Percentiles rank a stretch among this genome's conserved stretches.
These are phyloP conservation scores for Ageneiosus marmoratus DNA, from an alignment of 2,113 vertebrate genomes.

Conservation along the genomic window DNA sequence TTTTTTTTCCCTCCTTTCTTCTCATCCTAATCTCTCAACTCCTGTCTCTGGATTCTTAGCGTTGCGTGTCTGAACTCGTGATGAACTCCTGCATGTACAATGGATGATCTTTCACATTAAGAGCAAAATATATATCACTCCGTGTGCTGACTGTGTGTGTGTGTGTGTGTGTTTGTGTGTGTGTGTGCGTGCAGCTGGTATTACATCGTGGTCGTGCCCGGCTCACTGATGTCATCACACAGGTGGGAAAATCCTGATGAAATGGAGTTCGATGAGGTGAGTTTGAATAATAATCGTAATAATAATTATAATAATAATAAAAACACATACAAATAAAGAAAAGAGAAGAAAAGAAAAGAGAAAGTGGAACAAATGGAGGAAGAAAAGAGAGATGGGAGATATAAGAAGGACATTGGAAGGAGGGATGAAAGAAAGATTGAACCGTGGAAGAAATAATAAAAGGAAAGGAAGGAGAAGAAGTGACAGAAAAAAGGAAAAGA, in stretches of 20 bases:
- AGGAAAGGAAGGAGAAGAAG: background rate
- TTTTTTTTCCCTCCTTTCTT: slow-evolving; percentile 21
- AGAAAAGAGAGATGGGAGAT: background rate
- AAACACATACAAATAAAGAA: background rate
- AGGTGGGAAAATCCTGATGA: slow-evolving; percentile 85
- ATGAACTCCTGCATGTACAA: no score
- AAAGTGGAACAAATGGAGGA: background rate
- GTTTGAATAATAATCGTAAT: background rate
- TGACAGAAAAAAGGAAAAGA: background rate
- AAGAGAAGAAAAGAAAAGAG: background rate
- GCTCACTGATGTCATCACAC: slow-evolving; percentile 60
- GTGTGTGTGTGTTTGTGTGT: slow-evolving; percentile 1
- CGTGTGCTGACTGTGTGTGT: background rate
- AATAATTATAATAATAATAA: background rate
- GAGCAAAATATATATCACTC: background rate
- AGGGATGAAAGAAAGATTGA: background rate
- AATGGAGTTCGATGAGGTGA: slow-evolving; percentile 87
- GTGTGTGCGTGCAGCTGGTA: slow-evolving; percentile 81
- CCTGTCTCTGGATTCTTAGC: background rate
- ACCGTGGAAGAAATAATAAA: background rate
- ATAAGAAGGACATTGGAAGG: background rate
- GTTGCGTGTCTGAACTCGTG: background rate
- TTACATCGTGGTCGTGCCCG: slow-evolving; percentile 90
- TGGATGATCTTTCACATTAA: background rate
- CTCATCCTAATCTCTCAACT: background rate